phyloP scores from a whole-genome alignment of 2,888 invertebrate genomes.

The Lymantria dispar region DNA sequence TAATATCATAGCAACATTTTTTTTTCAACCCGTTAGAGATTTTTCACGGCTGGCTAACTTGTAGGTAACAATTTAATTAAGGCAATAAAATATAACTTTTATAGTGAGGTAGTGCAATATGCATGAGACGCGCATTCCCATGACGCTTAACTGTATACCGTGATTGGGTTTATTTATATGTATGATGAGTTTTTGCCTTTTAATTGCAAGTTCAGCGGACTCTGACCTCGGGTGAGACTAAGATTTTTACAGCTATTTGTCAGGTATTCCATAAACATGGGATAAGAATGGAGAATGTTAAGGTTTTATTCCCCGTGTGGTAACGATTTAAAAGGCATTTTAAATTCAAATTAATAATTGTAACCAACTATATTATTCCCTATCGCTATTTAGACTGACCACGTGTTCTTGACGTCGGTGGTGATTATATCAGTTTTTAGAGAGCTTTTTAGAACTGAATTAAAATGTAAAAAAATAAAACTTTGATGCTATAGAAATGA shows the following conservation, averaged over 20 bases:
- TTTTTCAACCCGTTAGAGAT: conserved; percentile 13
- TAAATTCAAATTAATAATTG: too few relatives aligned
- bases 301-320: too few relatives aligned
- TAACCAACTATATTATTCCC: too few relatives aligned
- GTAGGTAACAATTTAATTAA: conserved; percentile 4
- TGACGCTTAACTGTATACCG: conserved; percentile 69
- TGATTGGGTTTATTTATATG: conserved; percentile 57
- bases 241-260: neutral
- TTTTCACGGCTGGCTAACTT: conserved; percentile 11
- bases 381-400: too few relatives aligned
- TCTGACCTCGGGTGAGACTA: conserved; percentile 45
- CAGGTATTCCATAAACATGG: too few relatives aligned
- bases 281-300: too few relatives aligned
- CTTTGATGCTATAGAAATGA: too few relatives aligned
- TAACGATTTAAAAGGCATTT: too few relatives aligned
- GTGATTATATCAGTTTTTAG: too few relatives aligned
- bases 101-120: conserved; percentile 72
- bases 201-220: conserved; percentile 61
- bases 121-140: conserved; percentile 70
- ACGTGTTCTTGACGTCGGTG: too few relatives aligned
- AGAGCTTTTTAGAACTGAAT: too few relatives aligned
- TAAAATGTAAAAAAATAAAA: too few relatives aligned
- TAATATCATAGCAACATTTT: neutral
- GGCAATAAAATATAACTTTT: conserved; percentile 46
- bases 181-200: conserved; percentile 51